Evolutionary conservation across 1,140 invertebrate genomes (phyloP), one percentile per base, ranked within the genome.

Genomic region (Drosophila neocordata): DNA sequence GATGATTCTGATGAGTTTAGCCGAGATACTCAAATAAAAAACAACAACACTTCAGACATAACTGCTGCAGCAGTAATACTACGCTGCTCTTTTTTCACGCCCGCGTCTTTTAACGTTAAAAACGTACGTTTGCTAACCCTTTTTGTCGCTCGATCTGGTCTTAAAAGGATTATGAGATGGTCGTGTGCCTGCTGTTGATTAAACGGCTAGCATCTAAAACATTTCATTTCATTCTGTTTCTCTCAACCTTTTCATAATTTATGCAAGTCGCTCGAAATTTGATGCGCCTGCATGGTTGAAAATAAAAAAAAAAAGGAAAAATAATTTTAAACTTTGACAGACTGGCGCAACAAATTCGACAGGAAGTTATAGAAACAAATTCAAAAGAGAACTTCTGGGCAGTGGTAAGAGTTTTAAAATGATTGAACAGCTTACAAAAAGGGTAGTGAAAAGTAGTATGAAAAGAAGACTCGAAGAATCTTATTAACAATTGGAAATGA

Each of bases 151-250:
- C 81, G 73, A 85, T 84, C 77, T 73, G 69, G 44, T 67, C 66
- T 73, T 77, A 81, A 79, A 65, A 66, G 78, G 82, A 82, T 87
- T 87, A 77, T 31, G 66, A 18, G 13, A 9, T 37, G 61, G 82
- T 78, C 82, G 82, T 85, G 81, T 85, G 82, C 77, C 81, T 84
- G 81, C 59, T 66, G 66, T 80, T 85, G 81, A 84, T 84, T 85
- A 85, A 85, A 77, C 81, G 65, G 73, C 76, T 65, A 27, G 73
- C 73, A 66, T 69, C 71, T 58, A 57, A 55, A 51, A 48, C 64
- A 51, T 71, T 59, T 58, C 20, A 48, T 41, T 35, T 35, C 27
- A 57, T 57, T 31, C 8, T 38, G 24, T 8, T 34, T 22, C 35
- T 34, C 15, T n/a, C 4, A 8, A 58, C 15, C n/a, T 56, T 8